Conservation (phyloP, 2,113 vertebrate genomes). For the Trematocara nigrifrons region DNA sequence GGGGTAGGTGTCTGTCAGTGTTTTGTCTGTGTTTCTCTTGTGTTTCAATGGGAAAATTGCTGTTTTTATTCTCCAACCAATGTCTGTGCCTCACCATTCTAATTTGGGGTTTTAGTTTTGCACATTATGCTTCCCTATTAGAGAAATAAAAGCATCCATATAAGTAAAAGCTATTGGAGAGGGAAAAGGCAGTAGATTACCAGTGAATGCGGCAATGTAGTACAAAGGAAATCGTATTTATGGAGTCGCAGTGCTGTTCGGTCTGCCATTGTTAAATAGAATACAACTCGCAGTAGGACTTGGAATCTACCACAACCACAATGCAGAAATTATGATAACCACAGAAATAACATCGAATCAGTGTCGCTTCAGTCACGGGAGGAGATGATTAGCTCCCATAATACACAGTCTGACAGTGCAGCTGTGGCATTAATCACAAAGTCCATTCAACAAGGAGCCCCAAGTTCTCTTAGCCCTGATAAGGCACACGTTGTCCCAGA, state of each 20-base stretch:
- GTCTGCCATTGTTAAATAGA: not conserved
- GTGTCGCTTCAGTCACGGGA: slow-evolving; percentile 26
- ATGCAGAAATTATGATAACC: slow-evolving; percentile 38
- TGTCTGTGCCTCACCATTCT: not conserved
- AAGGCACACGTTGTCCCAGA: slow-evolving; percentile 65
- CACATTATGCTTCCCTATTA: not conserved
- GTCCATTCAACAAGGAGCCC: slow-evolving; percentile 48
- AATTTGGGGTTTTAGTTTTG: not conserved
- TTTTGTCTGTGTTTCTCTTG: slow-evolving; percentile 21
- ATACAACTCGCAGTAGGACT: not conserved
- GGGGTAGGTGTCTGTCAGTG: slow-evolving; percentile 16
- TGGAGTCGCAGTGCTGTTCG: not conserved
- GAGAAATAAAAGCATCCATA: not conserved
- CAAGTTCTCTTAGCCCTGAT: slow-evolving; percentile 37
- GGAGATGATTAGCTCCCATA: slow-evolving; percentile 51
- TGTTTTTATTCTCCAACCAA: not conserved
- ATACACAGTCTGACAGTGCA: slow-evolving; percentile 30
- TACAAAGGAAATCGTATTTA: not conserved
- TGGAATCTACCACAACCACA: not conserved
- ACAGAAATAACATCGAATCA: slow-evolving; percentile 42
- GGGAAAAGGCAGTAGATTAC: not conserved
- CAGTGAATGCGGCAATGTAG: not conserved
- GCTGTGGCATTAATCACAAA: slow-evolving; percentile 72
- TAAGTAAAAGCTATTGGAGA: not conserved
- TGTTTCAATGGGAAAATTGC: not conserved